Evolutionary conservation across 2,113 vertebrate species (phyloP).

Genomic region (Caranx melampygus): DNA sequence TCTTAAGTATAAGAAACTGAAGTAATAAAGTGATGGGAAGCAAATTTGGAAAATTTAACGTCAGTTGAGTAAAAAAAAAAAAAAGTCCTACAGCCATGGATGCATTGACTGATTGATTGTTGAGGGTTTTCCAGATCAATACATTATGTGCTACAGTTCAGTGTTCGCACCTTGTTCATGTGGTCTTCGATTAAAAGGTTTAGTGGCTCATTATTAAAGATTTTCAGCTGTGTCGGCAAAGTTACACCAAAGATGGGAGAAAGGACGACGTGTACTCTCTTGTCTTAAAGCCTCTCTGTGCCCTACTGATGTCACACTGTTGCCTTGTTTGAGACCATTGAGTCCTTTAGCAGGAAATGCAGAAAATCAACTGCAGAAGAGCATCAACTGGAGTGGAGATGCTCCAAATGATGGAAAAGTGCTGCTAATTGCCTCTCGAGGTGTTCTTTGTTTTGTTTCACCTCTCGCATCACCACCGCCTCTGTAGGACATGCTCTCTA

Average conservation of each 20-base stretch:
- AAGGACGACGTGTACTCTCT: not conserved
- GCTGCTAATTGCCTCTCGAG: slow-evolving; percentile 71
- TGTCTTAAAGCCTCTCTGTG: not conserved
- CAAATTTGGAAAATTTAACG: not conserved
- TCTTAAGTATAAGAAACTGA: not conserved
- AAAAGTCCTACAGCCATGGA: not conserved
- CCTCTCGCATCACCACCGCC: slow-evolving; percentile 35
- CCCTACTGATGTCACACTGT: not conserved
- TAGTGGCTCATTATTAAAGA: not conserved
- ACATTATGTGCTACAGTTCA: slow-evolving; percentile 7
- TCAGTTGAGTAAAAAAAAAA: not conserved
- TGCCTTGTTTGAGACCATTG: slow-evolving; percentile 14
- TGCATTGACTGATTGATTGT: not conserved
- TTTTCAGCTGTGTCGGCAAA: not conserved
- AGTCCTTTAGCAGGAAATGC: slow-evolving; percentile 14
- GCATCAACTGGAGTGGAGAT: slow-evolving; percentile 59
- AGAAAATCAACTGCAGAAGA: slow-evolving; percentile 51
- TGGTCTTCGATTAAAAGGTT: slow-evolving; percentile 5
- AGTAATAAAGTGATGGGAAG: not conserved
- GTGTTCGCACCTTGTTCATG: not conserved
- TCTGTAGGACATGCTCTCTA: slow-evolving; percentile 42
- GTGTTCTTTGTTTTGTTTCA: slow-evolving; percentile 63
- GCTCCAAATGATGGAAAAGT: slow-evolving; percentile 65
- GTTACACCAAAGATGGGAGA: not conserved
- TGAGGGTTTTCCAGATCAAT: not conserved